Base-by-base conservation (phyloP, 2,113 vertebrate species). In the Campylorhamphus procurvoides region DNA sequence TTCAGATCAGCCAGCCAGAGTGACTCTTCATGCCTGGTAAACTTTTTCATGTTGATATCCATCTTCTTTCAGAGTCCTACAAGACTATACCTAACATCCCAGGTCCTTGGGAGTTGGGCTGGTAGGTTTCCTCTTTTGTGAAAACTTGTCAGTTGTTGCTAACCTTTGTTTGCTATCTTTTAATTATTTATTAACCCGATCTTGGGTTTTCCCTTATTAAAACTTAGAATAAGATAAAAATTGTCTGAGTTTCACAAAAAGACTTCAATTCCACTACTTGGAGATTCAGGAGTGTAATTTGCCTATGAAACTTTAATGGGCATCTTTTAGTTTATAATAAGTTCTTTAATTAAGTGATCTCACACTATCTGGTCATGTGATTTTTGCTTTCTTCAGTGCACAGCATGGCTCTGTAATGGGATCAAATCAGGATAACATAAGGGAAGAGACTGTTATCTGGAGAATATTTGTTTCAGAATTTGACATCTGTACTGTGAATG, bases 1-100 rank as follows among this genome's bases (percentile, higher is more conserved):
- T 96, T 93, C 69, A 86, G 60, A 84, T 90, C 80, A 92, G 66
- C 52, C 53, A 89, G 40, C 42, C 63, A 59, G 59, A 69, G 59
- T 42, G 40, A 71, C 50, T 92, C 50, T 90, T 33, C 27, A 11
- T 59, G 68, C 39, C 69, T 90, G 24, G 55, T 46, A 39, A 84
- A 78, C 50, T 77, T 94, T 88, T 58, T 69, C n/a, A 16, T 76
- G 27, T 33, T 84, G 49, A 67, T 86, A 63, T 59, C 64, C 20
- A 3, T 78, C 55, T 76, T 79, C 62, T 90, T 56, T 80, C 42
- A 50, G 60, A 73, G 46, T 79, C 25, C 40, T 93, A 1, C n/a
- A 76, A 71, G 59, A n/a, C 55, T 64, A 1, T 23, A 24, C 35
- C 16, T 67, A 67, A 47, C 28, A 69, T 74, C 59, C 74, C 47